Conservation (phyloP, 1,140 invertebrate species). For the Brachionus manjavacas region DNA sequence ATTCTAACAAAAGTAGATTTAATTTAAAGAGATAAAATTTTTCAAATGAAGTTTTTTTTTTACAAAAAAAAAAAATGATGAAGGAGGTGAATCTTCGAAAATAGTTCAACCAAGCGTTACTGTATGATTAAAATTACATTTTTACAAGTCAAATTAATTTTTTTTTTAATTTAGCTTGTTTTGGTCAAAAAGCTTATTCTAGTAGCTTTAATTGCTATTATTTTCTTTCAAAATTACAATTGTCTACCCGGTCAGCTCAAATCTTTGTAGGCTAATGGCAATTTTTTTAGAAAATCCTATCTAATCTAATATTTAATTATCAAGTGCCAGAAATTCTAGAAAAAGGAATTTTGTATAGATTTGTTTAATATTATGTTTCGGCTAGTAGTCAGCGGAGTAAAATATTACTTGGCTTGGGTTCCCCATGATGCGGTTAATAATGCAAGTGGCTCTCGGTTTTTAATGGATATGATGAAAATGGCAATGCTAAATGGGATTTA, state of each 20-base stretch:
- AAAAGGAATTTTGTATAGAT: slow-evolving; percentile 60
- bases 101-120: slow-evolving; percentile 33
- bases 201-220: slow-evolving; percentile 61
- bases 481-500: slow-evolving; percentile 74
- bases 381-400: slow-evolving; percentile 68
- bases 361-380: slow-evolving; percentile 63
- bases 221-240: slow-evolving; percentile 65
- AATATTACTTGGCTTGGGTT: slow-evolving; percentile 93
- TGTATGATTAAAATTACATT: not conserved
- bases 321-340: slow-evolving; percentile 25
- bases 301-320: not conserved
- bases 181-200: slow-evolving; percentile 63
- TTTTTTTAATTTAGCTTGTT: slow-evolving; percentile 57
- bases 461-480: slow-evolving; percentile 69
- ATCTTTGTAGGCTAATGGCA: slow-evolving; percentile 53
- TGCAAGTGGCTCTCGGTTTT: slow-evolving; percentile 85
- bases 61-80: not conserved
- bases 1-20: slow-evolving; percentile 13
- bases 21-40: not conserved
- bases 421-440: slow-evolving; percentile 84
- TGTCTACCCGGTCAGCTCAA: slow-evolving; percentile 61
- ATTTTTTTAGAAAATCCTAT: slow-evolving; percentile 33
- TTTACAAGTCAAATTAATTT: too few relatives aligned
- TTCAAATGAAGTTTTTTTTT: not conserved
- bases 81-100: not conserved